A percentile compares a stretch with the other conserved stretches of the same genome.
phyloP scores from a whole-genome alignment of 2,113 vertebrate genomes.

The Fukomys damarensis region DNA sequence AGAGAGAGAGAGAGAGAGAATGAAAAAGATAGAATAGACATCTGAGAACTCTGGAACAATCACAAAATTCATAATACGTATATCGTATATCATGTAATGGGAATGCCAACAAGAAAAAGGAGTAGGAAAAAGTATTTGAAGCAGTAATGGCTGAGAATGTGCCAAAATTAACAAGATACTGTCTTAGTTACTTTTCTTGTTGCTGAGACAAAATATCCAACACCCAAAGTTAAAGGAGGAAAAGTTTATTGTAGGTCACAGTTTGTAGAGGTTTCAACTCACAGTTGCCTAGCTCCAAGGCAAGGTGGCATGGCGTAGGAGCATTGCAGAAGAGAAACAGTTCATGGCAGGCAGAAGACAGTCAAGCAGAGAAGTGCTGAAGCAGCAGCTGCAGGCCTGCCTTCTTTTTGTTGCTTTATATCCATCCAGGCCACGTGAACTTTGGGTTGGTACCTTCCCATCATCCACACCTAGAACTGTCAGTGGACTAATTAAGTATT shows the following conservation, averaged over 20 bases:
- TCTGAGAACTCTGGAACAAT: background rate
- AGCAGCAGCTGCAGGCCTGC: background rate
- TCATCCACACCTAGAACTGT: background rate
- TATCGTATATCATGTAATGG: background rate
- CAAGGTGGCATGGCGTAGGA: background rate
- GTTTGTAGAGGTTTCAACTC: background rate
- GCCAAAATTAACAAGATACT: slow-evolving; percentile 14
- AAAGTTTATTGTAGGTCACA: background rate
- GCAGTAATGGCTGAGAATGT: background rate
- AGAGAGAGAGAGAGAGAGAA: background rate
- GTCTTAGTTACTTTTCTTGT: background rate
- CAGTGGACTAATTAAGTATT: background rate
- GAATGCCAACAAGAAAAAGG: background rate
- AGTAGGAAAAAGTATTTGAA: background rate
- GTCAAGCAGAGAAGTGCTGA: background rate
- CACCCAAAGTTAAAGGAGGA: background rate
- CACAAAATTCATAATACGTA: background rate
- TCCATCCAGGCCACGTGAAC: background rate
- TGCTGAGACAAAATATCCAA: background rate
- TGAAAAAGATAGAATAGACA: background rate
- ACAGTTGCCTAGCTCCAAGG: background rate
- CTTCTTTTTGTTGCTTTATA: background rate
- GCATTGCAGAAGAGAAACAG: background rate
- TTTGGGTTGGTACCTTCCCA: background rate
- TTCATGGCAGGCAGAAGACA: background rate